Evolutionary conservation across 2,888 invertebrate species (phyloP).

Genomic region (Lysandra bellargus): DNA sequence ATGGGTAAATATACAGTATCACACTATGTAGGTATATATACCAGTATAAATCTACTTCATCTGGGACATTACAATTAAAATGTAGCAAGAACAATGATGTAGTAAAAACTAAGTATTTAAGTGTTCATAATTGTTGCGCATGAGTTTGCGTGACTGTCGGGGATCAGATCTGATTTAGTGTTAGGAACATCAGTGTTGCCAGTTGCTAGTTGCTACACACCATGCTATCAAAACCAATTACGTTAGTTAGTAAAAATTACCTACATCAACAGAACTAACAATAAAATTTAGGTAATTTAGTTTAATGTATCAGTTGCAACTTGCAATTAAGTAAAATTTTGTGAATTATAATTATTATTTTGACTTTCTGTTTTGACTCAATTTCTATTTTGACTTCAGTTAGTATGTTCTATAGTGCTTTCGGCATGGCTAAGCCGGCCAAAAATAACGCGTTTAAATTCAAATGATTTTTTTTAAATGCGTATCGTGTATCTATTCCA

Average conservation of each 20-base stretch:
- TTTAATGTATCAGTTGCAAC: not conserved
- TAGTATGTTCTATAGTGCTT: too few relatives aligned
- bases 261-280: not conserved
- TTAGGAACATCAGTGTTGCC: slow-evolving; percentile 39
- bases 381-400: too few relatives aligned
- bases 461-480: too few relatives aligned
- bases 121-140: slow-evolving; percentile 44
- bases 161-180: slow-evolving; percentile 56
- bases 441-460: too few relatives aligned
- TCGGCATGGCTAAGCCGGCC: too few relatives aligned
- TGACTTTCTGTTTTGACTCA: too few relatives aligned
- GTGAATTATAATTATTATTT: too few relatives aligned
- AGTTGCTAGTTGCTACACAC: slow-evolving; percentile 39
- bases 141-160: slow-evolving; percentile 54
- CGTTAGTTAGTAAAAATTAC: not conserved
- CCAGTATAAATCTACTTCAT: not conserved
- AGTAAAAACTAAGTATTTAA: slow-evolving; percentile 53
- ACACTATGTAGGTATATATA: not conserved
- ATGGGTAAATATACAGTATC: not conserved
- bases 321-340: not conserved
- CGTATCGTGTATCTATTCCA: too few relatives aligned
- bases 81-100: slow-evolving; percentile 26
- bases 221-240: slow-evolving; percentile 42
- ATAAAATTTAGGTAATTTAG: not conserved
- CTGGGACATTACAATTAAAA: not conserved